Evolutionary conservation across 30 jellyfish, hydroid and myxozoan species (phyloP), one percentile per base, ranked within the genome.

Genomic region (Aurelia coerulea): DNA sequence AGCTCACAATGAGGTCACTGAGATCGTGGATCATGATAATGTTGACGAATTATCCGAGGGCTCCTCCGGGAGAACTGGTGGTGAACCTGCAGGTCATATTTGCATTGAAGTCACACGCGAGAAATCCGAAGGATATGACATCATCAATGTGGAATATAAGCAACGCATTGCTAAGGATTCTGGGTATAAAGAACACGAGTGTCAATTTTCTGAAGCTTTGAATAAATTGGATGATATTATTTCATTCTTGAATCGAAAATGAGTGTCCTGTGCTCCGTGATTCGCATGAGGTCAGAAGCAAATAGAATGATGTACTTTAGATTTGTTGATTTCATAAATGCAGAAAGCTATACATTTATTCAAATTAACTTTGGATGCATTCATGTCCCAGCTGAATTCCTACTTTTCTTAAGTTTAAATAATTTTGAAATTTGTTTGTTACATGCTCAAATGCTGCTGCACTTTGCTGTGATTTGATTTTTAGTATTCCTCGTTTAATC

Each of bases 101-200:
- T 84, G 93, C 65, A 84, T 84, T 39, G 87, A 84, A 50, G 93
- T 84, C 1, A 84, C 93, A 5, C 83, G 82, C 49, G 93, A 84
- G 82, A 84, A 73, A 35, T 73, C 39, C 58, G 93, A 84, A 1
- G 93, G 84, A 19, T 84, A 42, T 84, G 93, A 84, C 74, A 66
- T 84, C 62, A 84, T 84, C n/a, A 84, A 84, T 63, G 81, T 84
- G 32, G 93, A 84, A 62, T 84, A 84, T 73, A 73, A 37, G 64
- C 78, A 78, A 19, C 35, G 66, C 12, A 63, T 37, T 4, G 75
- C 32, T 3, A 8, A 51, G 33, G 75, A 70, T 42, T 17, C 69
- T 5, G 77, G 82, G 2, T 56, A 41, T 16, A 19, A 12, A 12
- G 78, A 78, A 32, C 93, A 84, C 62, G 87, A 84, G 5, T 84